Evolutionary conservation across 2,797 vertebrate species (phyloP).

Genomic region (Heliangelus exortis): DNA sequence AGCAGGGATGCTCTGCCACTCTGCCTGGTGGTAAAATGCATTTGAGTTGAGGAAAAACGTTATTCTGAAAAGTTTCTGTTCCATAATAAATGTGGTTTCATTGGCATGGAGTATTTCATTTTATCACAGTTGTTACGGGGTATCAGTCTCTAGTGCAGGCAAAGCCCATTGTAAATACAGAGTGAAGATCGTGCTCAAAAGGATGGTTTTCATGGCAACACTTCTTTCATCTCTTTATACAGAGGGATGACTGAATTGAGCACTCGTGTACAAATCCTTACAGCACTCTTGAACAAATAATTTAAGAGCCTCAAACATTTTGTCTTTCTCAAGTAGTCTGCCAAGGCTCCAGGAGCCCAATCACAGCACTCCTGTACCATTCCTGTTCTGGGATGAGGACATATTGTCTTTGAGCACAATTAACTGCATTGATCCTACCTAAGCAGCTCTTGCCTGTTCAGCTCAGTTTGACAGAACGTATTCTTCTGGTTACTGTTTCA

Average conservation of each 20-base stretch:
- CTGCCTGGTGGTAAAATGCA: not conserved
- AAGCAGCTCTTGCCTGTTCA: not conserved
- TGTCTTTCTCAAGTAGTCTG: not conserved
- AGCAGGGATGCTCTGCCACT: not conserved
- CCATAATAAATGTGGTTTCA: not conserved
- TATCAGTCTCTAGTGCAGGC: not conserved
- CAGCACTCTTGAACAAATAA: not conserved
- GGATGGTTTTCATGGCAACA: slow-evolving; percentile 57
- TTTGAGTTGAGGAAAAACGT: not conserved
- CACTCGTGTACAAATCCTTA: not conserved
- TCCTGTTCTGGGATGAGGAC: not conserved
- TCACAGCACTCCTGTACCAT: fast-evolving
- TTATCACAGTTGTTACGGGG: not conserved
- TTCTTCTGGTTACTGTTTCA: fast-evolving
- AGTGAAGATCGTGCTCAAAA: not conserved
- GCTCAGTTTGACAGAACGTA: not conserved
- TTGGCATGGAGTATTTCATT: not conserved
- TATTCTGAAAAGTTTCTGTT: not conserved
- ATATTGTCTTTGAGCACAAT: fast-evolving
- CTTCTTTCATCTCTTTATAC: not conserved
- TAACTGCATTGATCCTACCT: not conserved
- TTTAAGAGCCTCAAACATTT: not conserved
- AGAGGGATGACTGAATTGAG: not conserved
- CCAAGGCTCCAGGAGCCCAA: not conserved
- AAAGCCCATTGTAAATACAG: not conserved